Evolutionary conservation across 2,888 invertebrate species (phyloP).

Genomic region (Carabus problematicus): DNA sequence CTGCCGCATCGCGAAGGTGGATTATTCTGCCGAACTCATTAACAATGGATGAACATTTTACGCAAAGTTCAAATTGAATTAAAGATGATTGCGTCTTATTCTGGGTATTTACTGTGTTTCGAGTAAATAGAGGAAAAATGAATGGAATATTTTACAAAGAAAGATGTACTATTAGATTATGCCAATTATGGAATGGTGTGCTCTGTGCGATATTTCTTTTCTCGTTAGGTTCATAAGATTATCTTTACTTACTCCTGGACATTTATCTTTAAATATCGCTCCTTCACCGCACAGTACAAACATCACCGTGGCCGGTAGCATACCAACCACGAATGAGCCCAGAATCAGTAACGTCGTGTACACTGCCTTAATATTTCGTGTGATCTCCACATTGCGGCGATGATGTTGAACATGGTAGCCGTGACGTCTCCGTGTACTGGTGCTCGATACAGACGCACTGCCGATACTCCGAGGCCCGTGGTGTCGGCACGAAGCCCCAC

Average conservation of each 20-base stretch:
- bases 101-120: background rate
- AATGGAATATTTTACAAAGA: no score
- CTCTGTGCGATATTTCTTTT: no score
- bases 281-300: conserved; percentile 62
- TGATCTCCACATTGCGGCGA: background rate
- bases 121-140: background rate
- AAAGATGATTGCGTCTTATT: conserved; percentile 43
- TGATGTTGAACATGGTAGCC: conserved; percentile 5
- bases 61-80: no score
- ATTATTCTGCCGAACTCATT: no score
- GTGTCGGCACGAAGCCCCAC: conserved; percentile 20
- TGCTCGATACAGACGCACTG: background rate
- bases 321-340: conserved; percentile 66
- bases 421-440: conserved; percentile 9
- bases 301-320: conserved; percentile 67
- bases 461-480: conserved; percentile 3
- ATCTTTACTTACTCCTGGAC: conserved; percentile 13
- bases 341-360: conserved; percentile 69
- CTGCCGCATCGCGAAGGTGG: background rate
- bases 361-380: conserved; percentile 64
- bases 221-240: no score
- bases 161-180: no score
- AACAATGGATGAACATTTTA: no score
- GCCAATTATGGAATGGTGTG: no score
- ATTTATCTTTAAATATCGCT: background rate